Conservation (phyloP, 2,888 invertebrate species). For the Mechanitis messenoides region DNA sequence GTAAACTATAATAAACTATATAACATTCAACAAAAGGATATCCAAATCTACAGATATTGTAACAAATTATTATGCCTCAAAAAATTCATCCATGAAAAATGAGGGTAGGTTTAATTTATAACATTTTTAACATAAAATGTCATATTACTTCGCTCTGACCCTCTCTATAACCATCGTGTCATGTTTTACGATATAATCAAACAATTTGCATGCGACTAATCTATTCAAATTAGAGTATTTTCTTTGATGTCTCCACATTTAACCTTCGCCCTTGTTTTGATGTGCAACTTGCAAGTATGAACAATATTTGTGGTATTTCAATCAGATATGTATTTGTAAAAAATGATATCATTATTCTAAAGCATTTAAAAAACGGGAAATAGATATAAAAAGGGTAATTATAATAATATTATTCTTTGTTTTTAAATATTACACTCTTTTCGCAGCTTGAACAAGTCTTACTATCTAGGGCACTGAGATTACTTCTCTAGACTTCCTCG, state of each 20-base stretch:
- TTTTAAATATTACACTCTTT: too few relatives aligned
- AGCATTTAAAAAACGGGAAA: too few relatives aligned
- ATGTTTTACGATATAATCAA: slow-evolving; percentile 57
- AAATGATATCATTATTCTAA: not conserved
- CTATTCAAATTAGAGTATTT: slow-evolving; percentile 49
- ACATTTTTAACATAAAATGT: not conserved
- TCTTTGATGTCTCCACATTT: slow-evolving; percentile 59
- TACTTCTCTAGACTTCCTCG: too few relatives aligned
- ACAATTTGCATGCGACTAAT: slow-evolving; percentile 63
- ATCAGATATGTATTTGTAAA: slow-evolving; percentile 10
- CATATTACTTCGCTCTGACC: slow-evolving; percentile 25
- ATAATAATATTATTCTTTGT: too few relatives aligned
- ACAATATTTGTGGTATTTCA: slow-evolving; percentile 20
- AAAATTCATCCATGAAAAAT: not conserved
- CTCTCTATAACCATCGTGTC: slow-evolving; percentile 52
- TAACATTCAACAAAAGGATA: not conserved
- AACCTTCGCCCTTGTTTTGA: slow-evolving; percentile 48
- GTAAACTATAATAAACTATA: not conserved
- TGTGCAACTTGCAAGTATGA: slow-evolving; percentile 25
- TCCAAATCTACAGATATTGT: too few relatives aligned
- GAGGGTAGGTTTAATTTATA: not conserved
- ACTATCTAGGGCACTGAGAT: too few relatives aligned
- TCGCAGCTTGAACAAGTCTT: too few relatives aligned
- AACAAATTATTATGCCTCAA: too few relatives aligned
- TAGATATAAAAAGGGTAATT: too few relatives aligned